Conservation (phyloP, 2,888 invertebrate genomes). For the Chloromyia formosa region DNA sequence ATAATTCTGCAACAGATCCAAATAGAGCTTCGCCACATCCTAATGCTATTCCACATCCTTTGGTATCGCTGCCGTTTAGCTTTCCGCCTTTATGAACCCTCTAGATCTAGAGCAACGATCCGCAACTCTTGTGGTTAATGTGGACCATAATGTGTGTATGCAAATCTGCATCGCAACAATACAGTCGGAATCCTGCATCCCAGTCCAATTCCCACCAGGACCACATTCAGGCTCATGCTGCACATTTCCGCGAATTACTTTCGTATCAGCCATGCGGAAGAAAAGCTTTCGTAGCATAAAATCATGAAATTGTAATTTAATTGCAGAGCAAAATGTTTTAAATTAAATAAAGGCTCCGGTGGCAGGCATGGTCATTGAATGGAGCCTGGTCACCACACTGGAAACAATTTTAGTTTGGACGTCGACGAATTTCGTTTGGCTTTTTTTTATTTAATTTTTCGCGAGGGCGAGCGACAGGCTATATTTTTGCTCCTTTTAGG, state of each 20-base stretch:
- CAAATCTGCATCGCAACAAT: not conserved
- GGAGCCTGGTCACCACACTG: constrained; percentile 28
- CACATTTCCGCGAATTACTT: constrained; percentile 40
- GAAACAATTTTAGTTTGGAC: constrained; percentile 29
- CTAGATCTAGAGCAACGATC: not conserved
- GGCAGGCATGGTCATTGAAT: not conserved
- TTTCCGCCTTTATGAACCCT: too few species aligned
- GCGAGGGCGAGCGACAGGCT: too few species aligned
- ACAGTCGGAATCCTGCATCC: too few species aligned
- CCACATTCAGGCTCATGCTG: not conserved
- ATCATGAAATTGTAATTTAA: constrained; percentile 42
- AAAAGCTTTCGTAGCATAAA: constrained; percentile 39
- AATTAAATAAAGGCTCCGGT: constrained; percentile 38
- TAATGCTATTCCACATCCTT: too few species aligned
- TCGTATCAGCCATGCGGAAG: constrained; percentile 39
- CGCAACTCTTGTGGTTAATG: not conserved
- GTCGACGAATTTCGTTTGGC: not conserved
- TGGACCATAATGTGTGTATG: not conserved
- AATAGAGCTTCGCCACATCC: too few species aligned
- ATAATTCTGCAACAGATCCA: too few species aligned
- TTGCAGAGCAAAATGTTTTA: constrained; percentile 42
- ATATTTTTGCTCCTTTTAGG: too few species aligned
- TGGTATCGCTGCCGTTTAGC: too few species aligned
- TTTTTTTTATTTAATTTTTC: too few species aligned
- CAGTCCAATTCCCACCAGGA: not conserved